Percentiles rank a stretch among this genome's conserved stretches.
phyloP scores from a whole-genome alignment of 2,113 vertebrate species.

The Riparia riparia region DNA sequence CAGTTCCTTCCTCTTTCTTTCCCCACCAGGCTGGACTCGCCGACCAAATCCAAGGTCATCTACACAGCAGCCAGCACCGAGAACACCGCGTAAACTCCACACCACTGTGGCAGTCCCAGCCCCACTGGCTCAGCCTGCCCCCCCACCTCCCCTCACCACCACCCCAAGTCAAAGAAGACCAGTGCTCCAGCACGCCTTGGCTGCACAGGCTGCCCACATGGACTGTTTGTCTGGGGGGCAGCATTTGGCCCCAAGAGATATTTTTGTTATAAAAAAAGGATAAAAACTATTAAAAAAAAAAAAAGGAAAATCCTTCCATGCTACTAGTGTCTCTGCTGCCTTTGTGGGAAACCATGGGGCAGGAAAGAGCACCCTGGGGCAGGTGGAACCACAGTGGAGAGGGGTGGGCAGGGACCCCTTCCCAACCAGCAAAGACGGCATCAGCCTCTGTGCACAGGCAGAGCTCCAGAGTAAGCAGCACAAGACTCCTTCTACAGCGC shows the following conservation, averaged over 20 bases:
- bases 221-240: background rate
- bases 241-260: background rate
- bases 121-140: background rate
- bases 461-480: constrained; percentile 46
- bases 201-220: fast-evolving
- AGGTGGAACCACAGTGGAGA: background rate
- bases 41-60: constrained; percentile 57
- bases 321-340: background rate
- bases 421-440: fast-evolving
- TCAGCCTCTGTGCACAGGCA: background rate
- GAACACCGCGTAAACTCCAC: background rate
- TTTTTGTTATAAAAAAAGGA: constrained; percentile 60
- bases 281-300: background rate
- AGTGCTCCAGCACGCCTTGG: background rate
- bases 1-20: fast-evolving
- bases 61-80: constrained; percentile 57
- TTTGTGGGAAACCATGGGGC: background rate
- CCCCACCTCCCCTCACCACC: background rate
- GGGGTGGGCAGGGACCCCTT: background rate
- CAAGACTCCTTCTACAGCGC: background rate
- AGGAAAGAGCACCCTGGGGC: background rate
- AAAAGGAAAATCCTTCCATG: background rate
- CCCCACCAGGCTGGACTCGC: background rate
- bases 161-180: background rate
- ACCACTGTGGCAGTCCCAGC: fast-evolving